A percentile compares a stretch with the other conserved stretches of the same genome.
These are phyloP conservation scores for Aphelenchoides bicaudatus DNA, from an alignment of 2,888 invertebrate species.

Conservation along the genomic window DNA sequence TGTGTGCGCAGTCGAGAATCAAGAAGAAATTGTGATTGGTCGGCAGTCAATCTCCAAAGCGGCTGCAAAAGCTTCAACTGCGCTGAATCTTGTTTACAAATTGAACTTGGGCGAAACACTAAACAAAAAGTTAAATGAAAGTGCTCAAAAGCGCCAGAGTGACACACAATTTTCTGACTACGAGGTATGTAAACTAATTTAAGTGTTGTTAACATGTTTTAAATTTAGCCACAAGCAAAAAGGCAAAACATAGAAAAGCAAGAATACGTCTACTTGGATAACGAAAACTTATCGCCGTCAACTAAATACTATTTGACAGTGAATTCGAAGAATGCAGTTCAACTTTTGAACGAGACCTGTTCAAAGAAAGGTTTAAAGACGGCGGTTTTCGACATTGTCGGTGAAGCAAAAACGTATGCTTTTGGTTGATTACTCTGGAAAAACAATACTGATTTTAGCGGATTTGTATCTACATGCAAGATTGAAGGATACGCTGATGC, in stretches of 20 bases:
- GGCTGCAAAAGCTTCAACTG: conserved; percentile 3
- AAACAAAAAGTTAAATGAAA: not conserved
- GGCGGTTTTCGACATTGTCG: not conserved
- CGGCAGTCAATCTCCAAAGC: not conserved
- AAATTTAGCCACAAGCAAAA: not conserved
- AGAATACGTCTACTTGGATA: not conserved
- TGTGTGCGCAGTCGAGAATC: not conserved
- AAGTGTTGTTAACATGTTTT: no score
- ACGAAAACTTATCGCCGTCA: not conserved
- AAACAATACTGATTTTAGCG: not conserved
- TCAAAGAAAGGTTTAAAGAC: not conserved
- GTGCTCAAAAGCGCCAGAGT: no score
- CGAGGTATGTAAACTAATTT: no score
- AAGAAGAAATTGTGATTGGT: conserved; percentile 1
- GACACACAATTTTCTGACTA: no score
- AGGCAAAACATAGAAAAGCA: not conserved
- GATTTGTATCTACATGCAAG: not conserved
- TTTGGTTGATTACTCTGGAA: not conserved
- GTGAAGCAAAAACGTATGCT: not conserved
- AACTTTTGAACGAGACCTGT: not conserved
- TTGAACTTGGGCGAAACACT: not conserved
- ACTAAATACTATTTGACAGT: not conserved
- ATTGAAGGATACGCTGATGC: not conserved
- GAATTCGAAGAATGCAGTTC: conserved; percentile 3
- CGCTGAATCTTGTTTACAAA: not conserved